Base-by-base conservation (phyloP, 2,797 vertebrate species). In the Falco biarmicus region DNA sequence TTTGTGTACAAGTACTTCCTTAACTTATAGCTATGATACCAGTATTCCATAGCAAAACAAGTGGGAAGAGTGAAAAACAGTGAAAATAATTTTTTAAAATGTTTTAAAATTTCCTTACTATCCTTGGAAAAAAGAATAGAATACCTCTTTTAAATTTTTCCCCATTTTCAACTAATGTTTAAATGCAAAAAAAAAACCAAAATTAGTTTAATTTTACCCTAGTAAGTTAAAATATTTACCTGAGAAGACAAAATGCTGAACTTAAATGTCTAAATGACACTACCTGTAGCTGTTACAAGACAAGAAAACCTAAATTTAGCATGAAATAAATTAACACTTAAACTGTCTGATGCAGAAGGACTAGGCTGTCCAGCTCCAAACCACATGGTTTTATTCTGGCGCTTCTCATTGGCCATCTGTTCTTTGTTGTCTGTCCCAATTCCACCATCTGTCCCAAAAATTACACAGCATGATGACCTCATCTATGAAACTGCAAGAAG, bases 321-420 rank as follows among this genome's bases (percentile, higher is more conserved):
- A 79, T 87, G 79, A 69, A 91, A 83, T 39, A 90, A 14, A 94
- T 91, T 80, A 81, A 74, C 32, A 48, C 7, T 61, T 81, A 54
- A 50, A 76, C 6, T 21, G 4, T 84, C 89, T 88, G 53, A 89
- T 84, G 51, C 83, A 64, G 74, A 74, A 83, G 25, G 20, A 84
- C 22, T 28, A 86, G 85, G 19, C 11, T 61, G 29, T 57, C 71
- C 87, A 80, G 53, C 32, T 82, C 41, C 45, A 69, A 91, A 93
- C 70, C 70, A 92, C 78, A 79, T 60, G 71, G 74, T 94, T 95
- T 84, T 73, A 53, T 89, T 92, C 76, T 88, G 56, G 26, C 95
- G 39, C 59, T 91, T 92, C 76, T 92, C 79, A 78, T n/a, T 94
- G 78, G 37, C 79, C 65, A 87, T 95, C 81, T 96, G 82, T 81